Base-by-base conservation (phyloP, 2,797 vertebrate genomes). In the Salarias fasciatus region DNA sequence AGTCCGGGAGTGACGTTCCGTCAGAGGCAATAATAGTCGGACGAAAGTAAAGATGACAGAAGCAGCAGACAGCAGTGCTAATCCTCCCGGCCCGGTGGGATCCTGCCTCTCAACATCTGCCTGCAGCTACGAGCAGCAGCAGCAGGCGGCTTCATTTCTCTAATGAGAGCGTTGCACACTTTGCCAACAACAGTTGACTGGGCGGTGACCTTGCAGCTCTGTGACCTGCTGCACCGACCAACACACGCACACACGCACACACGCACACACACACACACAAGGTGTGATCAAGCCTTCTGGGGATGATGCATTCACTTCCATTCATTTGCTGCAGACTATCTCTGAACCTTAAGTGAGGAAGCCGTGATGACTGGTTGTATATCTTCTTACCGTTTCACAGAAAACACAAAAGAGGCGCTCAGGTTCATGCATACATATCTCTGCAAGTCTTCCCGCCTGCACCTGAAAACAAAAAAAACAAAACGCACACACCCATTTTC, bases 61-160 rank as follows among this genome's bases (percentile, higher is more conserved):
- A 50, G 52, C 46, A 45, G 38, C 43, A 57, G 41, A 45, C 33
- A 59, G 50, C 3, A 1, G 13, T 28, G 36, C 49, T 77, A 55
- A 77, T 72, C 69, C 74, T 48, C 42, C 48, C 30, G 40, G 47
- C 52, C 48, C 72, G 61, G 46, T 51, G 67, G 58, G 57, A 71
- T 29, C 10, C 66, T 42, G 45, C 36, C 68, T 33, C 49, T 38
- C 46, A 63, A 68, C 75, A 77, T 64, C 69, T 77, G 75, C 60
- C 43, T 52, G 41, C 35, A 51, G 4, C 41, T 42, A 53, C 14
- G 2, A n/a, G 45, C 52, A 43, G 53, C 53, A 55, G 5, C 42
- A 40, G 49, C 51, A 53, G 53, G 44, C 30, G 0, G 9, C 11
- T 66, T 70, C 43, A 76, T 71, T 61, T 57, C 47, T 59, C 49